Conservation (phyloP, 1,140 invertebrate genomes). For the Bombus pascuorum region DNA sequence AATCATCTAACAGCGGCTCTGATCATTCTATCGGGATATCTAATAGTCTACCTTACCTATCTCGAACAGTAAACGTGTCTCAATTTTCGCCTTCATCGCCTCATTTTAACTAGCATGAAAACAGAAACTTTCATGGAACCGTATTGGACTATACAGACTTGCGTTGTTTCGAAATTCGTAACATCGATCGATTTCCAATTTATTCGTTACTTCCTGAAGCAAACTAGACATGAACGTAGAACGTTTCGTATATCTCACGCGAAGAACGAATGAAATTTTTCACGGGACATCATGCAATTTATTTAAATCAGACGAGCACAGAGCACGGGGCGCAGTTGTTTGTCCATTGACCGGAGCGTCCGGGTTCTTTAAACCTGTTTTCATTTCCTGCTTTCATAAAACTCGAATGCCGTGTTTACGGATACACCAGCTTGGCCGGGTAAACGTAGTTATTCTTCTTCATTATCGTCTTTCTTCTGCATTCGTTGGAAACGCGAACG, state of each 20-base stretch:
- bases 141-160: background rate
- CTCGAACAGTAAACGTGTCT: no score
- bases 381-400: conserved; percentile 53
- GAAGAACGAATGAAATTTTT: conserved; percentile 20
- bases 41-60: no score
- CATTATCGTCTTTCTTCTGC: conserved; percentile 53
- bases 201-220: background rate
- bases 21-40: no score
- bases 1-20: no score
- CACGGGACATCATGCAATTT: conserved; percentile 28
- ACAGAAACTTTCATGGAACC: background rate
- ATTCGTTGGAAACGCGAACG: background rate
- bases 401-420: conserved; percentile 56
- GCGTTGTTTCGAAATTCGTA: background rate
- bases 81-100: no score
- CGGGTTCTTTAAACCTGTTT: conserved; percentile 52
- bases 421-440: conserved; percentile 37
- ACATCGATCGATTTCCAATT: background rate
- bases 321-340: conserved; percentile 13
- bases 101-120: background rate
- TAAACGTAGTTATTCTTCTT: conserved; percentile 53
- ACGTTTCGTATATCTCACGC: background rate
- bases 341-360: conserved; percentile 36
- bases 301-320: conserved; percentile 34
- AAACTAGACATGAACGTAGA: background rate